phyloP scores from a whole-genome alignment of 2,888 invertebrate genomes.

The Cylloceria caligata region DNA sequence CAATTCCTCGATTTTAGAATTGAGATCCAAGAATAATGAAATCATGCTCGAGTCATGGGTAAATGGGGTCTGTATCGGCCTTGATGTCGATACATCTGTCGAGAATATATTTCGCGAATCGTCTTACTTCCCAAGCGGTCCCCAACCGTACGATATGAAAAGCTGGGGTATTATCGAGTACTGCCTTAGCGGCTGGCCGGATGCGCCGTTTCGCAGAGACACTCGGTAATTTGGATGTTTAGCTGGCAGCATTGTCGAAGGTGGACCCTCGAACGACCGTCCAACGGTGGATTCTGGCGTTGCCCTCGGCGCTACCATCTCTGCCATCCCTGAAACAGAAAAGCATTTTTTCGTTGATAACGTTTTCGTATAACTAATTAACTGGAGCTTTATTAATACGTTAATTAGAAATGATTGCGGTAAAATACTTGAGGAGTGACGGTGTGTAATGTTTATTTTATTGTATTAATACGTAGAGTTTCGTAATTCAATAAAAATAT shows the following conservation, averaged over 20 bases:
- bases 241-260: constrained; percentile 46
- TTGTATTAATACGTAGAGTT: too few relatives aligned
- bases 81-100: not conserved
- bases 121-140: constrained; percentile 84
- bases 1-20: constrained; percentile 26
- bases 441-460: too few relatives aligned
- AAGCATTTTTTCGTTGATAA: not conserved
- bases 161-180: constrained; percentile 85
- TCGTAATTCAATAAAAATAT: too few relatives aligned
- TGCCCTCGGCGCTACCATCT: constrained; percentile 45
- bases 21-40: constrained; percentile 56
- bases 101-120: constrained; percentile 26
- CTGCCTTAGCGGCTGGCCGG: constrained; percentile 77
- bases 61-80: constrained; percentile 23
- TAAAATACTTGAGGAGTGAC: too few relatives aligned
- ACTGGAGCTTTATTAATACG: too few relatives aligned
- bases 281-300: constrained; percentile 21
- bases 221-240: constrained; percentile 74
- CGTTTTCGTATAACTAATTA: not conserved
- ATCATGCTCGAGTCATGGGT: constrained; percentile 53
- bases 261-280: constrained; percentile 42
- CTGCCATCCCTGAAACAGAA: constrained; percentile 35
- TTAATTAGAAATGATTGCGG: too few relatives aligned
- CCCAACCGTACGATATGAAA: constrained; percentile 86
- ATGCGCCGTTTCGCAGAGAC: constrained; percentile 73